Evolutionary conservation across 2,888 invertebrate genomes (phyloP), one percentile per base, ranked within the genome.

Genomic region (Rugalucina vietnamica): DNA sequence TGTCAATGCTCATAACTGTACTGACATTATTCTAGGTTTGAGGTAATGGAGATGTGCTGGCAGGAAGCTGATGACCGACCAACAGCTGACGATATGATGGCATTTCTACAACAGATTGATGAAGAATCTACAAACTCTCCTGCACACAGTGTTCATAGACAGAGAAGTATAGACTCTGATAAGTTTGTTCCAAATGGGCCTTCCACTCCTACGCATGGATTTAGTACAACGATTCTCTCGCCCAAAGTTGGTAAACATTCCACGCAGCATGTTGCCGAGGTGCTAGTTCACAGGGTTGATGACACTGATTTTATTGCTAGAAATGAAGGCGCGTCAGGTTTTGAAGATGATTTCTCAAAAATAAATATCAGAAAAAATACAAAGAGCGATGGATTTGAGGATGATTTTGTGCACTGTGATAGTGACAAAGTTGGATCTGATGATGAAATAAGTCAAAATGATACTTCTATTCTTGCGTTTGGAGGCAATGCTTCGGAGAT

Each of bases 11-110:
- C n/a, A n/a, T n/a, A n/a, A n/a, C n/a, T n/a, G n/a, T n/a, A n/a
- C n/a, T n/a, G n/a, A n/a, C n/a, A n/a, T 49, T 54, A 50, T 81
- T 89, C 12, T 94, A 97, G 97, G 91, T 97, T 96, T 94, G 96
- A 96, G 94, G 95, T 97, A 86, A 97, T 97, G 97, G 96, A 96
- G 93, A 95, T 96, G 76, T 97, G 97, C 93, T 97, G 97, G 97
- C 95, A 95, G 39, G 93, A 94, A 1, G 95, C 95, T 77, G 94
- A 95, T 1, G 84, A 92, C 49, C 94, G 96, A 57, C 96, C 96
- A 0, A 93, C 95, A 32, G 94, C 96, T 76, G 93, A 95, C 21
- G 96, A 96, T 92, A 95, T 96, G 29, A 95, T 96, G 81, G 94
- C 95, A 73, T 95, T 96, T 94, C 91, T 96, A 81, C 94, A 89